Conservation (phyloP, 37 sponge, comb jelly and placozoan genomes). For the Cladorhizidae sp. region DNA sequence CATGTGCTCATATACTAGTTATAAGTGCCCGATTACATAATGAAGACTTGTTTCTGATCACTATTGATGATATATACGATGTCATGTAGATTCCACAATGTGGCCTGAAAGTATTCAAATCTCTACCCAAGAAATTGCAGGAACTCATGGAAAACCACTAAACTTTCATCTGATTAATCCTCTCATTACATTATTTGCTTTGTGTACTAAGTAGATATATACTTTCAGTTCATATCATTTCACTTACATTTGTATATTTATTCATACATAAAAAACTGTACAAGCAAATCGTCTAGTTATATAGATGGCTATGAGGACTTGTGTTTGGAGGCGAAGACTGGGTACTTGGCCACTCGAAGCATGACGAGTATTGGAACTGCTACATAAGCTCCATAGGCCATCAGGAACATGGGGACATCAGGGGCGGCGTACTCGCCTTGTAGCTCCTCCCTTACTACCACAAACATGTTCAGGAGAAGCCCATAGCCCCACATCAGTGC, state of each 20-base stretch:
- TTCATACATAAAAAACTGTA: too few species aligned
- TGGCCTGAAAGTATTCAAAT: constrained; percentile 40
- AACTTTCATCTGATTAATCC: background rate
- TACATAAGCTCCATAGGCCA: constrained; percentile 67
- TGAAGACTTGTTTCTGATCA: too few species aligned
- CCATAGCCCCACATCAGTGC: constrained; percentile 85
- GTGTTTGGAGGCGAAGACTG: constrained; percentile 28
- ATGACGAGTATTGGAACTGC: constrained; percentile 62
- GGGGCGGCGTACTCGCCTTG: constrained; percentile 57
- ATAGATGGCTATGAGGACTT: background rate
- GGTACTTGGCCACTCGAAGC: constrained; percentile 48
- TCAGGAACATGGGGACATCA: constrained; percentile 41
- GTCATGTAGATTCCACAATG: background rate
- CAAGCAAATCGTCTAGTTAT: too few species aligned
- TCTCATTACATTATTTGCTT: background rate
- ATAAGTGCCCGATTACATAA: too few species aligned
- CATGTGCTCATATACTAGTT: too few species aligned
- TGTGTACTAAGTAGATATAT: background rate
- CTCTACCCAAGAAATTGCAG: background rate
- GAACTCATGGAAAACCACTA: background rate
- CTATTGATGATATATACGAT: too few species aligned
- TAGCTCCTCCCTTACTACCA: constrained; percentile 61
- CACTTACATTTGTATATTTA: too few species aligned
- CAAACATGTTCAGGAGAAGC: constrained; percentile 59
- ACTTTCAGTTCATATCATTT: background rate